Evolutionary conservation across 2,113 vertebrate genomes (phyloP).

Genomic region (Pogona vitticeps): DNA sequence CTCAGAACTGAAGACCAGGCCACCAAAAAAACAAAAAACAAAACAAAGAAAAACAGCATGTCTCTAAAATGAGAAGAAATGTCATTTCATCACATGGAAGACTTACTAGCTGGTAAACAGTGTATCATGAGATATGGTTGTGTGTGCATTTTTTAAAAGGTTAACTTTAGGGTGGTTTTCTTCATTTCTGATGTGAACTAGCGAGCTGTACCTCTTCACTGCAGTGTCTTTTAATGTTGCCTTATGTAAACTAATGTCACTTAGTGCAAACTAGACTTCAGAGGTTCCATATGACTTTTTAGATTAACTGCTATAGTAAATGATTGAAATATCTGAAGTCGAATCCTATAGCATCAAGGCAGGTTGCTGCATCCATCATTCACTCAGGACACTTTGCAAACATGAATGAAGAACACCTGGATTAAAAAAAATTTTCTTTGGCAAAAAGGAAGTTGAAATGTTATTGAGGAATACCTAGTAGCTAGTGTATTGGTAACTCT

Average conservation of each 20-base stretch:
- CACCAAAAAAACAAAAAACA: neutral
- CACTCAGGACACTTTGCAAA: slow-evolving; percentile 18
- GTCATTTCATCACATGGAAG: slow-evolving; percentile 14
- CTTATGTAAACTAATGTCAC: slow-evolving; percentile 17
- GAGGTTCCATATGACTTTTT: slow-evolving; percentile 31
- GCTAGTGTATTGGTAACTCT: neutral
- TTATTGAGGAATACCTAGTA: neutral
- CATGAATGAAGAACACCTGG: neutral
- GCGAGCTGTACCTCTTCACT: slow-evolving; percentile 1
- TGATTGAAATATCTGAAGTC: slow-evolving; percentile 3
- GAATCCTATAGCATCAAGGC: neutral
- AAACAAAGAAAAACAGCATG: neutral
- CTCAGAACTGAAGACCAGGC: slow-evolving; percentile 38
- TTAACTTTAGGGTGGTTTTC: neutral
- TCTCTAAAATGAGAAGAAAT: neutral
- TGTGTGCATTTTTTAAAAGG: neutral
- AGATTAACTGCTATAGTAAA: slow-evolving; percentile 21
- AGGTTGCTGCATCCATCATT: slow-evolving; percentile 16
- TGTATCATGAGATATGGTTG: neutral
- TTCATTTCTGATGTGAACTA: neutral
- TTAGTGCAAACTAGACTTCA: neutral
- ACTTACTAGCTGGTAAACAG: slow-evolving; percentile 1
- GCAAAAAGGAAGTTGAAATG: neutral
- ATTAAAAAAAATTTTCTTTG: neutral
- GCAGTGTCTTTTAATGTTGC: neutral